Evolutionary conservation across 1,140 invertebrate genomes (phyloP).

Genomic region (Gonioctena quinquepunctata): DNA sequence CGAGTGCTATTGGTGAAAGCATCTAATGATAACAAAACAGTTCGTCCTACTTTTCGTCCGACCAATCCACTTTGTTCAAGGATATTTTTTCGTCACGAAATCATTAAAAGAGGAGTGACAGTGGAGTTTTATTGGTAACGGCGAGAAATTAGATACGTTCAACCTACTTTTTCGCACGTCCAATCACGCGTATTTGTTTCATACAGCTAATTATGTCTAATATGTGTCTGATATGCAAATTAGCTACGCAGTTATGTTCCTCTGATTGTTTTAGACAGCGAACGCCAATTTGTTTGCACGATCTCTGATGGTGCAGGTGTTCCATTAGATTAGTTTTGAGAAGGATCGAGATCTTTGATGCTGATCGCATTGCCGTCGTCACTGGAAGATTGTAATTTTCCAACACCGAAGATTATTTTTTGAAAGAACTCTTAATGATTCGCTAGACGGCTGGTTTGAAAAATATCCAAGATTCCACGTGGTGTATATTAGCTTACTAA

Average conservation of each 20-base stretch:
- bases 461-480: too few relatives aligned
- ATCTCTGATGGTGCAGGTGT: too few relatives aligned
- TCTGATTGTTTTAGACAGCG: background rate
- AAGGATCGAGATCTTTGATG: too few relatives aligned
- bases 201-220: background rate
- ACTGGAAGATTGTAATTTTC: too few relatives aligned
- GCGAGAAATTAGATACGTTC: background rate
- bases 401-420: too few relatives aligned
- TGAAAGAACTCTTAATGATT: too few relatives aligned
- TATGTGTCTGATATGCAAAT: background rate
- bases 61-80: background rate
- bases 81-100: background rate
- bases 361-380: too few relatives aligned
- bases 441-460: too few relatives aligned
- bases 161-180: background rate
- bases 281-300: background rate
- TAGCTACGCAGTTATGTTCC: background rate
- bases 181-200: background rate
- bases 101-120: background rate
- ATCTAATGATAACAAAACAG: background rate
- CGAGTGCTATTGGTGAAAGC: background rate
- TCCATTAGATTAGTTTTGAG: too few relatives aligned
- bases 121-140: background rate
- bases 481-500: too few relatives aligned
- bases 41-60: background rate